These are phyloP conservation scores for Pandemis cinnamomeana DNA, from an alignment of 2,888 invertebrate species.

Conservation along the genomic window DNA sequence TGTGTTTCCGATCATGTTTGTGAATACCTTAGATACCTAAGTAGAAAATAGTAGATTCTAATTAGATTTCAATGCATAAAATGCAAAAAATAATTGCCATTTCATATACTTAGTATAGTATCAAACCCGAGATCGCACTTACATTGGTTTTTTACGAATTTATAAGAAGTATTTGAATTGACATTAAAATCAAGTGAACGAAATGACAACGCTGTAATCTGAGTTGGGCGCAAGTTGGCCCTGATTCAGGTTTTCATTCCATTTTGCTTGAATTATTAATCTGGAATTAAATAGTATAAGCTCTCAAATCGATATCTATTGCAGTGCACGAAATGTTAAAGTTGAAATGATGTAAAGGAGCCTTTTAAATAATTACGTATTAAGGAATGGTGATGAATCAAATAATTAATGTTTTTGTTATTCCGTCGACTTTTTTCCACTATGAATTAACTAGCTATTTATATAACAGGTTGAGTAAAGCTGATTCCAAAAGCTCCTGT, in stretches of 20 bases:
- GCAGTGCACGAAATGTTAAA: not conserved
- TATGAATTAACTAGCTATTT: not conserved
- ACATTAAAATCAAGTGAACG: not conserved
- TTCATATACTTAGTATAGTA: not conserved
- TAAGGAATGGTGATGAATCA: not conserved
- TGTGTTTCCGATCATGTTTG: not conserved
- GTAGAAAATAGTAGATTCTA: constrained; percentile 2
- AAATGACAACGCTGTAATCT: not conserved
- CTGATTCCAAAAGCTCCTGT: not conserved
- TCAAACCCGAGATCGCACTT: not conserved
- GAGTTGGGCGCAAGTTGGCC: too few species aligned
- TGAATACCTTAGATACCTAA: not conserved
- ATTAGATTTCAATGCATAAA: constrained; percentile 25
- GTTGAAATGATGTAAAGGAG: not conserved
- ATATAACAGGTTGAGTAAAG: not conserved
- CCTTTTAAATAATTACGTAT: not conserved
- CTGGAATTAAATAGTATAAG: too few species aligned
- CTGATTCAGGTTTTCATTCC: too few species aligned
- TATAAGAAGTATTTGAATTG: not conserved
- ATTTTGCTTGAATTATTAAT: too few species aligned
- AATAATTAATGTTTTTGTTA: not conserved
- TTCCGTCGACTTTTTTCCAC: not conserved
- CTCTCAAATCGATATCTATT: too few species aligned
- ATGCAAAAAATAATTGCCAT: constrained; percentile 14
- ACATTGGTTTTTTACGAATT: not conserved